phyloP scores from a whole-genome alignment of 2,888 invertebrate genomes.

The Aelia acuminata region DNA sequence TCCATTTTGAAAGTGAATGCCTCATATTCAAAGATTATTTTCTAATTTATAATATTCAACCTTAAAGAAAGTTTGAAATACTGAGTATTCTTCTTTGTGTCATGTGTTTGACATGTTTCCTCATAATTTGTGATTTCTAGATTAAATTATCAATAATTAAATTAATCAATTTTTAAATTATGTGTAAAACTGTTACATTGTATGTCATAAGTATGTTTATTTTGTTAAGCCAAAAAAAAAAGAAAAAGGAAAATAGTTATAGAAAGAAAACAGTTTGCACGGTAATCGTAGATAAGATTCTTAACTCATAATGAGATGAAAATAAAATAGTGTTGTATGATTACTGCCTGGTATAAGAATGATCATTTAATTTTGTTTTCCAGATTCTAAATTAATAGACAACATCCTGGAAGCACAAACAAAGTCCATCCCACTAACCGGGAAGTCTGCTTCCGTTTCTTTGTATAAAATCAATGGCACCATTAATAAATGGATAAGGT shows the following conservation, averaged over 20 bases:
- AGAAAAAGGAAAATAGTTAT: no score
- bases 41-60: background rate
- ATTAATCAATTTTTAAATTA: background rate
- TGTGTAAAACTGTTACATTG: background rate
- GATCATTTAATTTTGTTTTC: conserved; percentile 62
- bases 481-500: conserved; percentile 60
- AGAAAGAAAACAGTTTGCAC: no score
- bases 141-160: background rate
- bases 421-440: conserved; percentile 59
- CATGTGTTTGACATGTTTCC: background rate
- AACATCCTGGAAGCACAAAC: conserved; percentile 71
- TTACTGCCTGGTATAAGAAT: no score
- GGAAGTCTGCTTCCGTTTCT: conserved; percentile 64
- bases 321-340: background rate
- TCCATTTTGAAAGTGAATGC: background rate
- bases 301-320: background rate
- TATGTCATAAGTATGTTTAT: no score
- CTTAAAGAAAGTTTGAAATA: no score
- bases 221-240: no score
- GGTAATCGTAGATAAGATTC: no score
- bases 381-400: conserved; percentile 78
- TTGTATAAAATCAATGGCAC: conserved; percentile 64
- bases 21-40: background rate
- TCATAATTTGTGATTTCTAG: background rate
- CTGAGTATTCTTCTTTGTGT: no score